Base-by-base conservation (phyloP, 2,113 vertebrate species). In the Cranoglanis bouderius region DNA sequence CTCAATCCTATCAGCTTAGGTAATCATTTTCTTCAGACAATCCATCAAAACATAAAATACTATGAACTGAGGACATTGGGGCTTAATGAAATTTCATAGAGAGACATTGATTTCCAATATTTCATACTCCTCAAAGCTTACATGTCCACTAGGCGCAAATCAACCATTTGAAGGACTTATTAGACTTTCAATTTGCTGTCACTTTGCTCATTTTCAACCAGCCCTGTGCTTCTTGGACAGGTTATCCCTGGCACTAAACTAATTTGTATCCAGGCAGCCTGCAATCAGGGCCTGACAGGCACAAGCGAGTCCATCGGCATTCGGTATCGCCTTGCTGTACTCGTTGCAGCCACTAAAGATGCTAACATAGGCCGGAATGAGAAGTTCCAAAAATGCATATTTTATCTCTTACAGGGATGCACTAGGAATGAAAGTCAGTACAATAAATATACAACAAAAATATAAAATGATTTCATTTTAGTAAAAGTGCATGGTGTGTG, bases 41-140 rank as follows among this genome's bases (percentile, higher is more conserved):
- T 97, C 96, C 96, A 97, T 97, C 97, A 97, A 97, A 97, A 98
- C 96, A 97, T 97, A 97, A 96, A 97, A 97, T 95, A 96, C 95
- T 96, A 94, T 91, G 95, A 97, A 96, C 94, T 93, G 93, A 95
- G 96, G 96, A 96, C 96, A 96, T 93, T 92, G 95, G 94, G 94
- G 94, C 95, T 94, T 97, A 97, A 98, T 97, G 96, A 97, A 97
- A 98, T 98, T 97, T 97, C 97, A 98, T 97, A 97, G 95, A 94
- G 94, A 95, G 91, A 85, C 95, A 99, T 97, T 96, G 98, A 98
- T 98, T 98, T 97, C 97, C 97, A 96, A 97, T 98, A 97, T 96
- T 96, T 96, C 95, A 95, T 96, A 96, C 95, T 94, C 94, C 95
- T 96, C 96, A 97, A 96, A 96, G 97, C 97, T 95, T 93, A 93